These are phyloP conservation scores for Sisyra nigra DNA, from an alignment of 2,888 invertebrate genomes.

Conservation along the genomic window DNA sequence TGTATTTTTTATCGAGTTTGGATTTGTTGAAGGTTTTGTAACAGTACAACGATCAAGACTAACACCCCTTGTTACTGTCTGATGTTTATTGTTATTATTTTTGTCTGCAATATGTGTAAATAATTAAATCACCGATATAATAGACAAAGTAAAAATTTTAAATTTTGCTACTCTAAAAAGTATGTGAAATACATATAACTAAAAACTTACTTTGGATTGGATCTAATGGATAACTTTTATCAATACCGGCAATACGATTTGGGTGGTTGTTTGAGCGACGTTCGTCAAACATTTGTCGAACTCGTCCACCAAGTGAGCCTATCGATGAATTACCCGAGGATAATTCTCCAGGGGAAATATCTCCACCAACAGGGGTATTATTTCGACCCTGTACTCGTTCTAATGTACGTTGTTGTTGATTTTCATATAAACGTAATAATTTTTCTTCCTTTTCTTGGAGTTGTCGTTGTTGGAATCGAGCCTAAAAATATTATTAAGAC, in stretches of 20 bases:
- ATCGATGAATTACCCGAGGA: conserved; percentile 2
- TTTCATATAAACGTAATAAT: conserved; percentile 46
- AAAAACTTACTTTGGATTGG: conserved; percentile 37
- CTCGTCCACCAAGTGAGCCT: conserved; percentile 25
- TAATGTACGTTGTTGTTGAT: conserved; percentile 46
- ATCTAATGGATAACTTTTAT: conserved; percentile 67
- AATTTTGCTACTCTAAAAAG: neutral
- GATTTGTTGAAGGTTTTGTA: too few species aligned
- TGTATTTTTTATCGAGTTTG: too few species aligned
- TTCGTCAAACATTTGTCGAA: conserved; percentile 77
- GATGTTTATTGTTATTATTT: neutral
- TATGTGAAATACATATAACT: neutral
- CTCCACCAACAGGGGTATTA: conserved; percentile 13
- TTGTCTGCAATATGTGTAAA: neutral
- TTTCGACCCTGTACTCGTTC: conserved; percentile 27
- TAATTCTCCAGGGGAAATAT: neutral
- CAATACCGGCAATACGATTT: conserved; percentile 53
- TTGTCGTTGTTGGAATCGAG: conserved; percentile 68
- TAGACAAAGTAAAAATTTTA: neutral
- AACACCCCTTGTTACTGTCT: too few species aligned
- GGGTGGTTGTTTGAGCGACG: conserved; percentile 28
- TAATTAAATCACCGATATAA: neutral
- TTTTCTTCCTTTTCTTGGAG: conserved; percentile 67
- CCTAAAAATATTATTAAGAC: conserved; percentile 33
- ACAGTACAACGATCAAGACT: too few species aligned